These are phyloP conservation scores for Zaprionus bogoriensis DNA, from an alignment of 2,888 invertebrate genomes.

Conservation along the genomic window DNA sequence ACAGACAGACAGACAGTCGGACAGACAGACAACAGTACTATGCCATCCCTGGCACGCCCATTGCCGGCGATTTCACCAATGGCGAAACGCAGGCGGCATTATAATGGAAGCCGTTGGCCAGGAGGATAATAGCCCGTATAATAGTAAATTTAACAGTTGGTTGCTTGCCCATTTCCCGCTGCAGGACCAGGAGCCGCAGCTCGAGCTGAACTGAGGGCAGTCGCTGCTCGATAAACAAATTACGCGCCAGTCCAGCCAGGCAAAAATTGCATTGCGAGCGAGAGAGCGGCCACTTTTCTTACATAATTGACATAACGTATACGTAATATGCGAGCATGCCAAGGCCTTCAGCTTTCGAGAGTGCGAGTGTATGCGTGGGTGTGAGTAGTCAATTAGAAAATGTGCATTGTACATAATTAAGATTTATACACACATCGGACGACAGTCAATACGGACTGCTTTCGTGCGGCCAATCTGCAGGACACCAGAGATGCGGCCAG, in stretches of 20 bases:
- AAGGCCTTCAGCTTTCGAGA: slow-evolving; percentile 3
- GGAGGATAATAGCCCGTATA: slow-evolving; percentile 75
- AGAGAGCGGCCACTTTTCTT: slow-evolving; percentile 68
- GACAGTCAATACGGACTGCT: slow-evolving; percentile 51
- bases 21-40: slow-evolving; percentile 18
- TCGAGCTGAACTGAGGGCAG: too few relatives aligned
- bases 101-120: slow-evolving; percentile 51
- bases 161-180: slow-evolving; percentile 53
- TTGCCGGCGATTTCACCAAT: slow-evolving; percentile 48
- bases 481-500: not conserved
- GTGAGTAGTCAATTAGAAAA: slow-evolving; percentile 71
- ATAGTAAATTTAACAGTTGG: slow-evolving; percentile 78
- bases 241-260: slow-evolving; percentile 43
- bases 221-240: slow-evolving; percentile 67
- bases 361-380: slow-evolving; percentile 10
- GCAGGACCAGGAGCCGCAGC: slow-evolving; percentile 3
- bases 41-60: slow-evolving; percentile 11
- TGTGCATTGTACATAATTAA: slow-evolving; percentile 76
- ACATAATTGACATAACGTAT: slow-evolving; percentile 73
- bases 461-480: slow-evolving; percentile 36
- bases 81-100: slow-evolving; percentile 53
- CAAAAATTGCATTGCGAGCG: slow-evolving; percentile 47
- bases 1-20: slow-evolving; percentile 18
- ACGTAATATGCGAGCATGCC: slow-evolving; percentile 68
- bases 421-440: slow-evolving; percentile 66